Base-by-base conservation (phyloP, 2,797 vertebrate species). In the Rachycentron canadum region DNA sequence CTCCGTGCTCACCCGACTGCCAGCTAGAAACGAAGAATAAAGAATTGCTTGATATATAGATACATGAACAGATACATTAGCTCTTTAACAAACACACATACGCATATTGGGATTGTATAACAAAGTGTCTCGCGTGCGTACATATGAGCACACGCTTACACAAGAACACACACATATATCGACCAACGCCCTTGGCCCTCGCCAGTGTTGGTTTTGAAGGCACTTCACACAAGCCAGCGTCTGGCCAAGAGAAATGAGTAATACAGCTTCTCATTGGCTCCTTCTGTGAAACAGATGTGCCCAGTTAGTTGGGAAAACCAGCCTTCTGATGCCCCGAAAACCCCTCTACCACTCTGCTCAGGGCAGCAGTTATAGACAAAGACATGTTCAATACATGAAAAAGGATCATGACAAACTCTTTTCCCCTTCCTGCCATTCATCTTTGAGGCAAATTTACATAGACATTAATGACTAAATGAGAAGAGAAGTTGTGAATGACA, bases 1-100 rank as follows among this genome's bases (percentile, higher is more conserved):
- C 93, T 99, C 98, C 69, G 96, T 97, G 93, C 97, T 99, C 81
- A 99, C 98, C n/a, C 96, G 95, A 86, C 98, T 99, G 82, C 97
- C 98, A 40, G 95, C 98, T 99, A 84, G 2, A 74, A 74, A 66
- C 66, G 75, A 73, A 67, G 61, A 77, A 65, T 55, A 36, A 84
- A 65, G 47, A 36, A 68, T 10, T 50, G 28, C 8, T 38, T 50
- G 3, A 32, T 1, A 41, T n/a, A 21, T 34, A 50, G n/a, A n/a
- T 17, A 47, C 62, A 69, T 57, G 19, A 60, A 64, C 55, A 55
- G 21, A 68, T 41, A 59, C n/a, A 65, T 67, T n/a, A 45, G 13
- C 12, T 70, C 25, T 56, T 64, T 43, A 64, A 76, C 12, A 13
- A 14, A 52, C 45, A 78, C 59, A 63, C 26, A 26, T 13, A 32